Conservation (phyloP, 2,113 vertebrate genomes). For the Rattus rattus region DNA sequence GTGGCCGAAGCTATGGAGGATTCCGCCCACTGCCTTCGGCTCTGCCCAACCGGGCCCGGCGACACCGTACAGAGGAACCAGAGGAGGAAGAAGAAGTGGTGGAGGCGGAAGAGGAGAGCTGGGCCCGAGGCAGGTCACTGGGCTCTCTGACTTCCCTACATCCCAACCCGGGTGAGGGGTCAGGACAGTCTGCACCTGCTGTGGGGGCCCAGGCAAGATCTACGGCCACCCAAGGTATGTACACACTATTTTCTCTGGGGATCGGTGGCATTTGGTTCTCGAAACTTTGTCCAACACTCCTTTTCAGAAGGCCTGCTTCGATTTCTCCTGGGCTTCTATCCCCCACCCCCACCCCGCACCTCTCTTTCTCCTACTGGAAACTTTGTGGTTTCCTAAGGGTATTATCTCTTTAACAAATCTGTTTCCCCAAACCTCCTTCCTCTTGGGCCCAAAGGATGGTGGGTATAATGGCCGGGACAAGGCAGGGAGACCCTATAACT, state of each 20-base stretch:
- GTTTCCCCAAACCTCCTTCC: neutral
- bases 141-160: constrained; percentile 78
- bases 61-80: constrained; percentile 71
- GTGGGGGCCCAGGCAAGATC: constrained; percentile 67
- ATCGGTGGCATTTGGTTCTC: neutral
- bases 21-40: constrained; percentile 78
- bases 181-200: constrained; percentile 49
- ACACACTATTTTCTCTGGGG: neutral
- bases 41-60: constrained; percentile 72
- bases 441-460: neutral
- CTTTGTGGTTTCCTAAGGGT: neutral
- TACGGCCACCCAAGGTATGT: constrained; percentile 78
- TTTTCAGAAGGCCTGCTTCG: neutral
- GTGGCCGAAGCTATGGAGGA: constrained; percentile 83
- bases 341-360: neutral
- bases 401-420: neutral
- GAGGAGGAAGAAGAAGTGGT: constrained; percentile 80
- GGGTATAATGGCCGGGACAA: neutral
- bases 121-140: constrained; percentile 77
- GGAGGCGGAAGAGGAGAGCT: constrained; percentile 79
- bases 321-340: neutral
- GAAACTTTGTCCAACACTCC: neutral
- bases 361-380: too few species aligned
- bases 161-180: constrained; percentile 76
- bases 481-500: neutral